These are phyloP conservation scores for Phaethon lepturus DNA, from an alignment of 2,113 vertebrate species.

Conservation along the genomic window DNA sequence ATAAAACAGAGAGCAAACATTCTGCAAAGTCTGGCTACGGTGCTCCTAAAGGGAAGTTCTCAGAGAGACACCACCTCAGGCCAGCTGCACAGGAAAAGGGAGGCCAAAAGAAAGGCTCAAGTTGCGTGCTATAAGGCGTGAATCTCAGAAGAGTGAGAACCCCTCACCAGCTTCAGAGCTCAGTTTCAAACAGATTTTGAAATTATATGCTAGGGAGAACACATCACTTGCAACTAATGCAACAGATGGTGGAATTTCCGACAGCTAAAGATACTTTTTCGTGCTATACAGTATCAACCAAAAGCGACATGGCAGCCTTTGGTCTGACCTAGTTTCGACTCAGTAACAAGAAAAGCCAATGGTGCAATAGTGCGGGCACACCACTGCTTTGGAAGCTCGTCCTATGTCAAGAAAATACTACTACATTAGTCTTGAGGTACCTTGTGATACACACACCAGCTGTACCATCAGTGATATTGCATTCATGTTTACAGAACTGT, in stretches of 20 bases:
- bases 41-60: neutral
- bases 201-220: neutral
- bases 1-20: neutral
- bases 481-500: neutral
- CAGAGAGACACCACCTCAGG: neutral
- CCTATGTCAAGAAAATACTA: neutral
- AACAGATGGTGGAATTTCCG: neutral
- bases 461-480: fast-evolving
- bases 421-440: neutral
- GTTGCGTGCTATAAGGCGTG: fast-evolving
- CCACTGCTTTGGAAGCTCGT: neutral
- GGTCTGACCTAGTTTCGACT: neutral
- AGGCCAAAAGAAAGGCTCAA: neutral
- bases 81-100: neutral
- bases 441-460: neutral
- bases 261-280: neutral
- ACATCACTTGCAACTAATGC: neutral
- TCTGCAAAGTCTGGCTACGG: neutral
- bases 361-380: neutral
- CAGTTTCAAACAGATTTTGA: neutral
- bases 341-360: neutral
- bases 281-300: neutral
- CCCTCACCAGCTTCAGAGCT: neutral
- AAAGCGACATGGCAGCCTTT: neutral
- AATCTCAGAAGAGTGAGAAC: neutral